These are phyloP conservation scores for Serripes groenlandicus DNA, from an alignment of 2,888 invertebrate genomes.

Conservation along the genomic window DNA sequence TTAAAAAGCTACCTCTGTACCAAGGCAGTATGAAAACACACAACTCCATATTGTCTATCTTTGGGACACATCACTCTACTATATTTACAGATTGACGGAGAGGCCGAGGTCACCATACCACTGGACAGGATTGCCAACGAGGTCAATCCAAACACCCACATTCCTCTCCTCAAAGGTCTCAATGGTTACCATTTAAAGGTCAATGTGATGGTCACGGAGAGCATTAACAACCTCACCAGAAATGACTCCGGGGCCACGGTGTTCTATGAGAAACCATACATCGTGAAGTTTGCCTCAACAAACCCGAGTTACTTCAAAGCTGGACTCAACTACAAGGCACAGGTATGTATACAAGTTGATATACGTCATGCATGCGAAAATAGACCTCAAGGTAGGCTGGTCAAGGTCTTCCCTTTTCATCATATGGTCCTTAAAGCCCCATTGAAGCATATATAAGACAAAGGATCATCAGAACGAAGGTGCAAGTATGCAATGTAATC, in stretches of 20 bases:
- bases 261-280: slow-evolving; percentile 92
- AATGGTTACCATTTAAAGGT: slow-evolving; percentile 35
- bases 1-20: no score
- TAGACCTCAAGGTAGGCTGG: no score
- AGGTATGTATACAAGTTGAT: slow-evolving; percentile 88
- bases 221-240: slow-evolving; percentile 88
- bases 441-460: no score
- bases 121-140: slow-evolving; percentile 35
- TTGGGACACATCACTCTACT: no score
- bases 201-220: slow-evolving; percentile 94
- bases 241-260: slow-evolving; percentile 87
- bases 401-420: no score
- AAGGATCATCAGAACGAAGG: no score
- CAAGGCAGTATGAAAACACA: no score
- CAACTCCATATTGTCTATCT: no score
- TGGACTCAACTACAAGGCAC: slow-evolving; percentile 93
- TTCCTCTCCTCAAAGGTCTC: slow-evolving; percentile 28
- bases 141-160: slow-evolving; percentile 33
- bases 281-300: slow-evolving; percentile 90
- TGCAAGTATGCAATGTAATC: no score
- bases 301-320: slow-evolving; percentile 96
- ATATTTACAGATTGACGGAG: slow-evolving; percentile 40
- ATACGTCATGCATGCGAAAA: no score
- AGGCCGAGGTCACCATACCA: slow-evolving; percentile 44
- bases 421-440: no score